Evolutionary conservation across 1,140 invertebrate genomes (phyloP).

Genomic region (Mylabris phalerata): DNA sequence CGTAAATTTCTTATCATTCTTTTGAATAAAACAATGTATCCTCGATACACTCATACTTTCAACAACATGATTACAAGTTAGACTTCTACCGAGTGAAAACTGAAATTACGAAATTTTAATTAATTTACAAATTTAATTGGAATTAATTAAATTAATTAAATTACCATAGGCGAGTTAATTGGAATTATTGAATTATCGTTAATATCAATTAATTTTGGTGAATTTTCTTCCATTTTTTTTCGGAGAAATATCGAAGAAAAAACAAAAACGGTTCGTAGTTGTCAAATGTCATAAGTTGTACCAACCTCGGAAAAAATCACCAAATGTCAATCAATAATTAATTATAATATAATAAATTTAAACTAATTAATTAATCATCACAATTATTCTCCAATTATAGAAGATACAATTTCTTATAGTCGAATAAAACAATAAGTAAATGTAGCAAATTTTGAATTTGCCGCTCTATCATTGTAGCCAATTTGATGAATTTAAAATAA

Average conservation of each 20-base stretch:
- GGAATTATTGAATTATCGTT: background rate
- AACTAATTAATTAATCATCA: no score
- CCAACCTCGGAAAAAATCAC: background rate
- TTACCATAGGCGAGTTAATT: conserved; percentile 1
- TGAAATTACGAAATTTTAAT: conserved; percentile 2
- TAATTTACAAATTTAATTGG: background rate
- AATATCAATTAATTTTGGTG: conserved; percentile 4
- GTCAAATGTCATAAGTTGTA: background rate
- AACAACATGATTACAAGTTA: conserved; percentile 12
- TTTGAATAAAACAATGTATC: conserved; percentile 11
- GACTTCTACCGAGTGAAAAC: conserved; percentile 12
- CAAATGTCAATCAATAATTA: background rate
- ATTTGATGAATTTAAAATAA: no score
- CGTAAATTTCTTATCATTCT: conserved; percentile 1
- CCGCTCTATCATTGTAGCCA: no score
- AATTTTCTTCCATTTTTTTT: conserved; percentile 9
- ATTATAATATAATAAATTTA: no score
- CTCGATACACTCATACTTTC: conserved; percentile 4
- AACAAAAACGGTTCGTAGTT: no score
- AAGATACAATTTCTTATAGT: no score
- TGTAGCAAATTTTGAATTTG: no score
- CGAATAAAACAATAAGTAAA: no score
- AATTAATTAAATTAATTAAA: background rate
- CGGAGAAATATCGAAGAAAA: no score
- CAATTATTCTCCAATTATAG: no score